phyloP scores from a whole-genome alignment of 2,888 invertebrate species.

The Acleris laterana region DNA sequence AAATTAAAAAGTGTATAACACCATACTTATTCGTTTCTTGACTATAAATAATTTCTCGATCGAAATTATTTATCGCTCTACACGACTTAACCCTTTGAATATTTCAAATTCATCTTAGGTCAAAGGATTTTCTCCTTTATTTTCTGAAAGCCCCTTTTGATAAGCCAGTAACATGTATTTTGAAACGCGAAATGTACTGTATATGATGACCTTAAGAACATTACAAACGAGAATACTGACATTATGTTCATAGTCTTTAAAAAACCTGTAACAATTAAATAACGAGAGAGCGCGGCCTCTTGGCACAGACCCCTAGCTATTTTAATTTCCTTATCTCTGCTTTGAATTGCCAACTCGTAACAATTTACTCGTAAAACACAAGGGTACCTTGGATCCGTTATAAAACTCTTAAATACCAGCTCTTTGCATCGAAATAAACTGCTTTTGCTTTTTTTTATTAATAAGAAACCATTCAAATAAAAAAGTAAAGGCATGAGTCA shows the following conservation, averaged over 20 bases:
- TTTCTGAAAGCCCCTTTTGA: no score
- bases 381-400: constrained; percentile 30
- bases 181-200: neutral
- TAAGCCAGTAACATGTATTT: no score
- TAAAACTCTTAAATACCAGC: constrained; percentile 25
- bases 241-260: constrained; percentile 8
- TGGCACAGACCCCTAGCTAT: constrained; percentile 19
- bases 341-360: constrained; percentile 25
- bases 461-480: constrained; percentile 14
- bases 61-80: no score
- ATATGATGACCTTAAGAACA: neutral
- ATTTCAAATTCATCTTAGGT: no score
- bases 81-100: no score
- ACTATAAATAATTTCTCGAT: no score
- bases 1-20: no score
- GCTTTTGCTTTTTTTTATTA: constrained; percentile 22
- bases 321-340: constrained; percentile 33
- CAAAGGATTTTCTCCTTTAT: no score
- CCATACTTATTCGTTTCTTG: no score
- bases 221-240: neutral
- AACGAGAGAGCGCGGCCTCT: constrained; percentile 21
- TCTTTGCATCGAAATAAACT: constrained; percentile 18
- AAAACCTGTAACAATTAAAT: constrained; percentile 16
- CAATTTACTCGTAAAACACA: constrained; percentile 24
- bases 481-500: no score